phyloP scores from a whole-genome alignment of 2,797 vertebrate genomes.

The Hydrophis major region DNA sequence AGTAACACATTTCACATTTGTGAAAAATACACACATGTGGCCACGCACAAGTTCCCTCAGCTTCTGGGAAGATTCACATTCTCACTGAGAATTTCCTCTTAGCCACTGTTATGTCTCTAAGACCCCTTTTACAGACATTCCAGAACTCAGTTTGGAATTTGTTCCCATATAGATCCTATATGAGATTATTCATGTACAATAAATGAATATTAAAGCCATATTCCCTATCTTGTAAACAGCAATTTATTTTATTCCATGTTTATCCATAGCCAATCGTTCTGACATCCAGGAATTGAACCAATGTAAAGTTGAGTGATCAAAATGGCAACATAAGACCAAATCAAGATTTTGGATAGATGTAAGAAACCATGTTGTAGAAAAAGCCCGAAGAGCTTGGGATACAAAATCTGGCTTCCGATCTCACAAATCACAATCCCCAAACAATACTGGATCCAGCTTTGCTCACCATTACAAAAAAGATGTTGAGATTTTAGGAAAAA shows the following conservation, averaged over 20 bases:
- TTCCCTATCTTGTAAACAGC: background rate
- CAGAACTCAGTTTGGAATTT: background rate
- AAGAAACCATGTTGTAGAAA: background rate
- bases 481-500: background rate
- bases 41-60: background rate
- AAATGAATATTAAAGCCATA: background rate
- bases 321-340: background rate
- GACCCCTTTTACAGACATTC: background rate
- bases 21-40: background rate
- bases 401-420: background rate
- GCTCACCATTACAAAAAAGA: background rate
- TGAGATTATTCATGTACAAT: background rate
- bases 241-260: background rate
- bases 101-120: background rate
- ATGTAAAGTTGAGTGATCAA: background rate
- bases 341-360: background rate
- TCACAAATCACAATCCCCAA: background rate
- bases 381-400: background rate
- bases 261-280: background rate
- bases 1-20: background rate
- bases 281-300: too few relatives aligned
- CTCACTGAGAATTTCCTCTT: background rate
- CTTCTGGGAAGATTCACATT: background rate
- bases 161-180: background rate
- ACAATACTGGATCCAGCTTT: background rate